Conservation (phyloP, 2,888 invertebrate species). For the Neocrepidodera transversa region DNA sequence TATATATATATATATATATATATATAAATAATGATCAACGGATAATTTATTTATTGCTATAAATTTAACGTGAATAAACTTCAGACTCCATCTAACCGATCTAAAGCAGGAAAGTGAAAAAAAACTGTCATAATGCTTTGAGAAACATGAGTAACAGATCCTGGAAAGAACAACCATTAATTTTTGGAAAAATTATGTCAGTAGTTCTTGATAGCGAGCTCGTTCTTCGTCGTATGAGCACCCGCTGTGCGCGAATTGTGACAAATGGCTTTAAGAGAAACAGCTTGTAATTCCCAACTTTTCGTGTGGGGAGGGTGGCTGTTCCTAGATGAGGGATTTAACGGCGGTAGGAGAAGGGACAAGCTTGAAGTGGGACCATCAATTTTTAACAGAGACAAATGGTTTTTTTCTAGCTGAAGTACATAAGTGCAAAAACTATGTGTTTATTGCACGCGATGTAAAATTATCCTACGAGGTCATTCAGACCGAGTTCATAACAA, state of each 20-base stretch:
- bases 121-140: constrained; percentile 1
- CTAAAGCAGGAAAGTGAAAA: not conserved
- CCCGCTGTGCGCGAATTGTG: constrained; percentile 32
- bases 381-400: too few species aligned
- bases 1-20: too few species aligned
- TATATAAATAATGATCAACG: too few species aligned
- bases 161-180: constrained; percentile 26
- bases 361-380: constrained; percentile 1
- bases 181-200: constrained; percentile 31
- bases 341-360: constrained; percentile 22
- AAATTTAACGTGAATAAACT: too few species aligned
- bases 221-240: constrained; percentile 25
- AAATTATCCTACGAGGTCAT: too few species aligned
- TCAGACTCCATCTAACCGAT: too few species aligned
- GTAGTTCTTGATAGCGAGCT: constrained; percentile 30
- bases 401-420: too few species aligned
- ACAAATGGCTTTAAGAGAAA: constrained; percentile 31
- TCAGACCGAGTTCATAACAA: too few species aligned
- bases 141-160: constrained; percentile 18
- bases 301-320: constrained; percentile 26
- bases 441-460: too few species aligned
- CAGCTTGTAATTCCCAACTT: constrained; percentile 34
- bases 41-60: too few species aligned
- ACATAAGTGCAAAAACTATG: too few species aligned
- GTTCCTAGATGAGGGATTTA: constrained; percentile 3